phyloP scores from a whole-genome alignment of 2,113 vertebrate genomes.

The Otis tarda region DNA sequence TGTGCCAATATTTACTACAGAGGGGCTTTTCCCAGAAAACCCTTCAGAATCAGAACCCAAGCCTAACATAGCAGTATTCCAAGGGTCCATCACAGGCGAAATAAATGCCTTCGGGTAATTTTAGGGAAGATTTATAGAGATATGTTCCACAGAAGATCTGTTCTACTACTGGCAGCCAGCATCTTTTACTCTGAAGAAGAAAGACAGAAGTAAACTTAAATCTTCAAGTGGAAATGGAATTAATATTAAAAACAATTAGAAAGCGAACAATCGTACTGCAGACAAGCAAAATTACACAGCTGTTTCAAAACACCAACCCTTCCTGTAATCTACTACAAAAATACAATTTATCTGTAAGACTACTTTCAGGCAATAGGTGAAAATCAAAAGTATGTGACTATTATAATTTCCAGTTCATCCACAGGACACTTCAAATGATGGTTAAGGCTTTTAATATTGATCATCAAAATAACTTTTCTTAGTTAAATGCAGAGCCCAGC shows the following conservation, averaged over 20 bases:
- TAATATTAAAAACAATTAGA: neutral
- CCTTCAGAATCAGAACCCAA: conserved; percentile 80
- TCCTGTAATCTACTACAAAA: neutral
- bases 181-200: conserved; percentile 72
- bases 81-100: conserved; percentile 81
- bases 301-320: neutral
- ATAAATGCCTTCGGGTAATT: conserved; percentile 51
- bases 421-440: neutral
- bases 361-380: neutral
- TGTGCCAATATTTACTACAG: conserved; percentile 60
- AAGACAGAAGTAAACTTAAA: neutral
- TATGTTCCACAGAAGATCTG: conserved; percentile 55
- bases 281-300: neutral
- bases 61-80: conserved; percentile 83
- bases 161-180: conserved; percentile 63
- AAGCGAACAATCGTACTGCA: neutral
- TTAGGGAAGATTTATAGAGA: conserved; percentile 63
- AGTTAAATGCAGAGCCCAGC: neutral
- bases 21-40: conserved; percentile 78
- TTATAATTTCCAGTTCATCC: neutral
- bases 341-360: neutral
- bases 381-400: neutral
- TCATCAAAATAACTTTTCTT: neutral
- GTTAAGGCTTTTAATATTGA: neutral
- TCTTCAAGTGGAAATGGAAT: neutral